Conservation (phyloP, 2,113 vertebrate species). For the Archocentrus centrarchus region DNA sequence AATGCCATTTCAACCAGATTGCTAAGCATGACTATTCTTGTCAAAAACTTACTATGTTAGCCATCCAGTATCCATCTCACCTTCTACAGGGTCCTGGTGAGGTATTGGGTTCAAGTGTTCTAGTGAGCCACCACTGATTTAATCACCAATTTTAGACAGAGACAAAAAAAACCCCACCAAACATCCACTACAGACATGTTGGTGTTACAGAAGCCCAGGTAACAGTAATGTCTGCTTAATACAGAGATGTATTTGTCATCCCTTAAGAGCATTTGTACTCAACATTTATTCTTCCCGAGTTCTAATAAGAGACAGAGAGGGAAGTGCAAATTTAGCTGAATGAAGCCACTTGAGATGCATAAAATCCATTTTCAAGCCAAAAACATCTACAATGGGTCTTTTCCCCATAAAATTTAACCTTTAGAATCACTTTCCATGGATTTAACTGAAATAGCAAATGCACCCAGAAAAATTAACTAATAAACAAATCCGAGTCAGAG, state of each 20-base stretch:
- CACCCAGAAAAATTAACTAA: not conserved
- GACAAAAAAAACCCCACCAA: no score
- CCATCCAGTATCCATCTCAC: no score
- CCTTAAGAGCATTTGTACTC: not conserved
- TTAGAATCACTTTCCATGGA: not conserved
- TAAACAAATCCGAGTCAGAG: not conserved
- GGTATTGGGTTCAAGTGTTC: no score
- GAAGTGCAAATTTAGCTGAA: conserved; percentile 9
- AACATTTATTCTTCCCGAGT: not conserved
- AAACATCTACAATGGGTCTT: not conserved
- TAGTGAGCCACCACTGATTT: no score
- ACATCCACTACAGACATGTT: not conserved
- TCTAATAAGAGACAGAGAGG: not conserved
- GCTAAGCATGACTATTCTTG: no score
- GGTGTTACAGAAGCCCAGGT: not conserved
- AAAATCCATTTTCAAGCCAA: not conserved
- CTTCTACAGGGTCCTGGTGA: no score
- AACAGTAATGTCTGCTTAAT: not conserved
- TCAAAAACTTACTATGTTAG: no score
- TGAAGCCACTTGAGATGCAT: not conserved
- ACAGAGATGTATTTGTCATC: not conserved
- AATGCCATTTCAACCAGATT: no score
- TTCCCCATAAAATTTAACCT: conserved; percentile 2
- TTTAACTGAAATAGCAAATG: not conserved
- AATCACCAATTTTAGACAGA: no score